Evolutionary conservation across 1,140 invertebrate species (phyloP), one percentile per base, ranked within the genome.

Genomic region (Phymastichus coffea): DNA sequence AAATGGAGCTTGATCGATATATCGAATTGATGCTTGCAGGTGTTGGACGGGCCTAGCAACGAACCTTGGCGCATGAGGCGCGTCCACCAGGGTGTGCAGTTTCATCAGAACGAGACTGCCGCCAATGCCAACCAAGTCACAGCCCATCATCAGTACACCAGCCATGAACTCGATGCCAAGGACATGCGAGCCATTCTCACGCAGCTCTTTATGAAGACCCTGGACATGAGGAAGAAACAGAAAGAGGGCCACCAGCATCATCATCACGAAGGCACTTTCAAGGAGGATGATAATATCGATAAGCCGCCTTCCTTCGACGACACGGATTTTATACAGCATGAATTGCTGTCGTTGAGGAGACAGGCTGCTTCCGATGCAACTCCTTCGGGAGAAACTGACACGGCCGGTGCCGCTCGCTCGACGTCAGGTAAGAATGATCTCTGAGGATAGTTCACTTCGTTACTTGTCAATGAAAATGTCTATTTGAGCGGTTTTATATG

Each of bases 61-160:
- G 63, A 72, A 19, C 81, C 81, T 0, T 70, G 76, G 12, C 67
- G 76, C 33, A 82, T 82, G 81, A 80, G 76, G 57, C 65, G 79
- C 14, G 77, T 74, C 14, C 66, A 72, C 4, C 66, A 73, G 26
- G 78, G 76, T 4, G 71, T 83, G 1, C 56, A 75, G 22, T 80
- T 82, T 44, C 73, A 76, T 51, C 69, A 76, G 4, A 44, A 68
- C 8, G 57, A 49, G n/a, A 66, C 60, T 3, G 33, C 35, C 6
- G 22, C 37, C 0, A 56, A 53, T 12, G 22, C 48, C 3, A 69
- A 68, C 25, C 20, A 20, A 8, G 64, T 52, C 54, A 22, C 63
- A 3, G 48, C 55, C 30, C 52, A 57, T 63, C 58, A 66, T 46
- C 52, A 74, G 56, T 38, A 64, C 37, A 69, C 47, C 19, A 74